Conservation (phyloP, 2,888 invertebrate species). For the Cantharis nigra region DNA sequence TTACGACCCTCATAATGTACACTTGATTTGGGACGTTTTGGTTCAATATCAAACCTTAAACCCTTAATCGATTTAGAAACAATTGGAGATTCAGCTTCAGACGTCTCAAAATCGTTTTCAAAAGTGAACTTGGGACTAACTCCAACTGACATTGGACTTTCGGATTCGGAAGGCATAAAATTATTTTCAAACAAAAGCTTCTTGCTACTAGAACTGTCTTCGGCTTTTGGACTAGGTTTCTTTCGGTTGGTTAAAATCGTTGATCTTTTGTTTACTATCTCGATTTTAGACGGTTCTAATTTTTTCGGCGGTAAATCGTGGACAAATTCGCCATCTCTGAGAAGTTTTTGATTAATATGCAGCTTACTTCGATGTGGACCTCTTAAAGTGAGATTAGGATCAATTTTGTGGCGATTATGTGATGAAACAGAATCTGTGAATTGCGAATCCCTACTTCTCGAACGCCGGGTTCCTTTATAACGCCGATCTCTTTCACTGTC, state of each 20-base stretch:
- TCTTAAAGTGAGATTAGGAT: constrained; percentile 47
- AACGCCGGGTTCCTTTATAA: constrained; percentile 58
- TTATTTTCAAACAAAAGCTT: constrained; percentile 72
- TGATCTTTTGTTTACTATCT: constrained; percentile 43
- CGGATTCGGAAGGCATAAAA: constrained; percentile 60
- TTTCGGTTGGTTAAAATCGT: constrained; percentile 42
- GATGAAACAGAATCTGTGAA: constrained; percentile 47
- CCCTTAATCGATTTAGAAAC: constrained; percentile 27
- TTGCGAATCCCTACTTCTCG: constrained; percentile 54
- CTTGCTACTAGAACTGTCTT: constrained; percentile 50
- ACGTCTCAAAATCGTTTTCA: constrained; percentile 50
- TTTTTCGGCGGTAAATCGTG: constrained; percentile 39
- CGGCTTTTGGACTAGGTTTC: constrained; percentile 49
- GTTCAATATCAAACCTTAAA: constrained; percentile 34
- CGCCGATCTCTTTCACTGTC: constrained; percentile 63
- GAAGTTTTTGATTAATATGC: constrained; percentile 42
- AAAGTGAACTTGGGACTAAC: constrained; percentile 43
- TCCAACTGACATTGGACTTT: constrained; percentile 39
- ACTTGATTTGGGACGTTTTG: constrained; percentile 13
- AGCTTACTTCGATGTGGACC: constrained; percentile 43
- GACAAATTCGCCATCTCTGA: constrained; percentile 67
- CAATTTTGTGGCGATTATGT: constrained; percentile 47
- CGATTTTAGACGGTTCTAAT: constrained; percentile 36
- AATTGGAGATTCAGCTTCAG: constrained; percentile 46
- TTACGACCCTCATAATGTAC: constrained; percentile 13